These are phyloP conservation scores for Micromussa lordhowensis DNA, from an alignment of 92 coral and sea anemone species.

Conservation along the genomic window DNA sequence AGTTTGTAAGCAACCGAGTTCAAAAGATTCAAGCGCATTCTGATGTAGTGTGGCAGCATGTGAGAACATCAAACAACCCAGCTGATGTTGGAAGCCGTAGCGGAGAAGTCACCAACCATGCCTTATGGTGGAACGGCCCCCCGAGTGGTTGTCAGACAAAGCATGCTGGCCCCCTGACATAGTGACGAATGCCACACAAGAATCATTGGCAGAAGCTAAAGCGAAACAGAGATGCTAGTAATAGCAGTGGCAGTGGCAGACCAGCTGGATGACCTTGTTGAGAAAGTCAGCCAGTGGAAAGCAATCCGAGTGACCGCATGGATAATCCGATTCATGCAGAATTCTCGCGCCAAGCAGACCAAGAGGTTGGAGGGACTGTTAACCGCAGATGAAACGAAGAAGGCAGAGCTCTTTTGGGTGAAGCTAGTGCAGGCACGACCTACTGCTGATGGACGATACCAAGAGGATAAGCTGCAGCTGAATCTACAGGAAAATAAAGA, in stretches of 20 bases:
- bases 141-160: conserved; percentile 13
- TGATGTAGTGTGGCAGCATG: conserved; percentile 19
- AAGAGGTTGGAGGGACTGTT: conserved; percentile 5
- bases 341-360: background rate
- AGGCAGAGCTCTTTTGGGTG: conserved; percentile 10
- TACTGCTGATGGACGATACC: background rate
- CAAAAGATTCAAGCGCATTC: conserved; percentile 2
- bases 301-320: conserved; percentile 21
- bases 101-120: background rate
- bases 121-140: background rate
- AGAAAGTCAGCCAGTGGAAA: conserved; percentile 6
- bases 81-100: conserved; percentile 1
- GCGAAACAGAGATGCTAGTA: conserved; percentile 59
- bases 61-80: conserved; percentile 10
- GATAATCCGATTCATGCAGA: conserved; percentile 13
- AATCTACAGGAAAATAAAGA: background rate
- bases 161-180: conserved; percentile 4
- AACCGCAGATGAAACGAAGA: background rate
- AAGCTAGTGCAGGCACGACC: conserved; percentile 1
- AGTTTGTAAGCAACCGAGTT: background rate
- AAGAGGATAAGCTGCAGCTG: conserved; percentile 11
- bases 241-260: conserved; percentile 51
- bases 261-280: conserved; percentile 23
- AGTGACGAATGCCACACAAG: background rate
- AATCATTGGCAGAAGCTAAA: conserved; percentile 59